Conservation (phyloP, 2,888 invertebrate species). For the Blastobasis lacticolella region DNA sequence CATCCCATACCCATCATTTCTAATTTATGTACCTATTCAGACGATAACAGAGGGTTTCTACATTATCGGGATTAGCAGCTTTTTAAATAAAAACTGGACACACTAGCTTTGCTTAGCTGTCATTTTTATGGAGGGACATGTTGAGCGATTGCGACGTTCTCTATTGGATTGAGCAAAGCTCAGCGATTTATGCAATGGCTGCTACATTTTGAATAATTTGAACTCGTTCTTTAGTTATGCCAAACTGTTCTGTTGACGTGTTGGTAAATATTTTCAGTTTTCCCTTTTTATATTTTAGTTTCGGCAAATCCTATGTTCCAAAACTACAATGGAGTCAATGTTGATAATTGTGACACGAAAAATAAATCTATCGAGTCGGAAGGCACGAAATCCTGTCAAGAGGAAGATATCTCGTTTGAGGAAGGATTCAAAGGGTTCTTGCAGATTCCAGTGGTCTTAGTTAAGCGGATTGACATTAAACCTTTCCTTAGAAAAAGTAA, state of each 20-base stretch:
- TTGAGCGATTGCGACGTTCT: too few species aligned
- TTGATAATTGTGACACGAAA: not conserved
- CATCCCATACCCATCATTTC: too few species aligned
- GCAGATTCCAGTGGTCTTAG: conserved; percentile 32
- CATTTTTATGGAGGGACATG: too few species aligned
- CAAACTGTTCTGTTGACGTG: not conserved
- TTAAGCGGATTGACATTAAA: conserved; percentile 39
- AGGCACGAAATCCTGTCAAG: conserved; percentile 7
- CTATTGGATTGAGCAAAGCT: too few species aligned
- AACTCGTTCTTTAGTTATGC: too few species aligned
- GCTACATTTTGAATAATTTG: too few species aligned
- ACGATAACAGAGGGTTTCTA: too few species aligned
- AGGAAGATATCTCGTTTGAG: conserved; percentile 28
- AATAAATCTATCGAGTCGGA: not conserved
- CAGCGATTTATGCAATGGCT: too few species aligned
- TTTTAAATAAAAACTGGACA: too few species aligned
- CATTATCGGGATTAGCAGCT: too few species aligned
- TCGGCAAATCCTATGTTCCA: conserved; percentile 29
- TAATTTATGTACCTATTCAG: too few species aligned
- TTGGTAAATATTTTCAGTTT: not conserved
- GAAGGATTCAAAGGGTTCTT: conserved; percentile 36
- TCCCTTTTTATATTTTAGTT: conserved; percentile 8
- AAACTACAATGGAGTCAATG: conserved; percentile 32
- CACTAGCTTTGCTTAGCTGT: too few species aligned
- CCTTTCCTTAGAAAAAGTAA: conserved; percentile 25